phyloP scores from a whole-genome alignment of 2,888 invertebrate genomes.

The Drosophila barbarae region DNA sequence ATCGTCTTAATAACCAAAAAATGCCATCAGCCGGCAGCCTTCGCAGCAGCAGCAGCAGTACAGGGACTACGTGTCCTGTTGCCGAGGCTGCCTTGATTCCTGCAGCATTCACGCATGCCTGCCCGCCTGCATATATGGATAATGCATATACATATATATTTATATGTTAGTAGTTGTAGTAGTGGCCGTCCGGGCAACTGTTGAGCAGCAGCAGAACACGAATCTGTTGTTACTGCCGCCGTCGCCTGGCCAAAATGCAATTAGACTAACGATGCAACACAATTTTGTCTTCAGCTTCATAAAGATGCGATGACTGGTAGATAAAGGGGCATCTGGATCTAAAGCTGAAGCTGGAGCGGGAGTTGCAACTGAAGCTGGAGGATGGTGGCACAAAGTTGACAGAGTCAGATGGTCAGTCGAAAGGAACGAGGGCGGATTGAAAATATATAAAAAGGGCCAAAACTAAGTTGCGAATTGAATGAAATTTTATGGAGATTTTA shows the following conservation, averaged over 20 bases:
- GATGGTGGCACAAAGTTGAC: slow-evolving; percentile 1
- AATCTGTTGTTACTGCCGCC: slow-evolving; percentile 44
- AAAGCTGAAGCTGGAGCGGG: neutral
- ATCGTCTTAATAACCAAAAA: slow-evolving; percentile 72
- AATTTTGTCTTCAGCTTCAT: slow-evolving; percentile 67
- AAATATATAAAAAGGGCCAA: neutral
- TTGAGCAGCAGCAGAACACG: slow-evolving; percentile 33
- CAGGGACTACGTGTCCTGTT: slow-evolving; percentile 26
- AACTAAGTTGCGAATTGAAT: neutral
- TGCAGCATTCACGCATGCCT: slow-evolving; percentile 63
- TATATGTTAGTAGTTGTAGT: slow-evolving; percentile 1
- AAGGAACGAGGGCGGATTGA: slow-evolving; percentile 1
- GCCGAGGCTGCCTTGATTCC: slow-evolving; percentile 34
- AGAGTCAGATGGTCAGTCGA: slow-evolving; percentile 27
- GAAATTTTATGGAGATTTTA: too few species aligned
- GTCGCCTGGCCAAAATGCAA: slow-evolving; percentile 66
- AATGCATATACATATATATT: slow-evolving; percentile 7
- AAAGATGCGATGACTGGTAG: slow-evolving; percentile 27
- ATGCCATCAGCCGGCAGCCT: slow-evolving; percentile 61
- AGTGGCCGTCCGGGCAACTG: slow-evolving; percentile 18
- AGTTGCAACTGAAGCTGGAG: neutral
- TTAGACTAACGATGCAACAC: slow-evolving; percentile 75
- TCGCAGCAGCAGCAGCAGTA: slow-evolving; percentile 3
- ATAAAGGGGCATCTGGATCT: slow-evolving; percentile 13
- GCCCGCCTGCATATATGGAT: slow-evolving; percentile 26